Evolutionary conservation across 2,888 invertebrate species (phyloP), one percentile per base, ranked within the genome.

Genomic region (Zootermopsis nevadensis): DNA sequence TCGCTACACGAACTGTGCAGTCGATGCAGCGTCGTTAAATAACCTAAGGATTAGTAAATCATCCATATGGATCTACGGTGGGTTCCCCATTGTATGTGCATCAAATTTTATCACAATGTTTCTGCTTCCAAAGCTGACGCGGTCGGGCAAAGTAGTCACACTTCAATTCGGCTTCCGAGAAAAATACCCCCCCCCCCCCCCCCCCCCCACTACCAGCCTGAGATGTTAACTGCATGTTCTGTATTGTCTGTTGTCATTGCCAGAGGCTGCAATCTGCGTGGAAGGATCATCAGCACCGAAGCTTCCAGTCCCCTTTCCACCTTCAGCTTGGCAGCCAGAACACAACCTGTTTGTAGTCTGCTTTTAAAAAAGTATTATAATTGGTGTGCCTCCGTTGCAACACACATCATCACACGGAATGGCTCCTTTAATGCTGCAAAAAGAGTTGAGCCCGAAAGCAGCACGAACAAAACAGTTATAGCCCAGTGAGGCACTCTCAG

Each of bases 361-460:
- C n/a, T 38, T 38, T 60, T n/a, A 74, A 74, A n/a, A 74, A 74
- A n/a, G n/a, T n/a, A n/a, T n/a, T n/a, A n/a, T 74, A 74, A 74
- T 74, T 74, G 33, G 42, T 22, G 7, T 74, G 35, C 74, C 38
- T 74, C 42, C 15, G n/a, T n/a, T 74, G 22, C 33, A 24, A 0
- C n/a, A 24, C 24, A 7, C n/a, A 30, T 7, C 38, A 24, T 22
- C 0, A 19, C 74, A 74, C 38, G 74, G n/a, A 38, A 27, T 74
- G 1, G 38, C 38, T 38, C 10, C n/a, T 42, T 74, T 42, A 74
- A 24, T 42, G 74, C 74, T 42, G 42, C 38, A 74, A 19, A 42
- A 74, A 74, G 42, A 30, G n/a, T 74, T 42, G 15, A 33, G n/a
- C 74, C 33, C 38, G 38, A 24, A 38, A 74, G 8, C 38, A 10